Base-by-base conservation (phyloP, 2,797 vertebrate genomes). In the Tachyglossus aculeatus region DNA sequence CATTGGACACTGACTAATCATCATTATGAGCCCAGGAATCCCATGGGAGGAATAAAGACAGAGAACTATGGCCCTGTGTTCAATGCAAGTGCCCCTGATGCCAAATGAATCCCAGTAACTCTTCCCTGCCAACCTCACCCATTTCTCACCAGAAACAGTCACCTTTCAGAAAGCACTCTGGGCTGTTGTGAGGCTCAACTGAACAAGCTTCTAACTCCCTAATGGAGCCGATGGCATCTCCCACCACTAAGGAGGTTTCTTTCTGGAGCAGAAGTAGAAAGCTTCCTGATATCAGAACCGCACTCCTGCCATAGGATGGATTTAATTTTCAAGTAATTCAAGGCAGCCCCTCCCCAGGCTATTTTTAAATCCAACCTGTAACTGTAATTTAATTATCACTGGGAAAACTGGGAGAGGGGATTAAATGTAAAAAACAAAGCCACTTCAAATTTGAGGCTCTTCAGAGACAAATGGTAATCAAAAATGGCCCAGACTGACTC, bases 1-100 rank as follows among this genome's bases (percentile, higher is more conserved):
- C 33, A 29, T 74, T 24, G 79, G 92, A 93, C 91, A 90, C 86
- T 92, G 93, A 93, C 86, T 91, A 91, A 93, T 92, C 88, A 80
- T 90, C 83, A 76, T 83, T 86, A 88, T 91, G 90, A 93, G 81
- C 82, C 27, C 69, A 81, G 67, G 71, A 61, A 86, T 86, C 88
- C 80, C 81, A 68, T 65, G 73, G 84, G 86, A 78, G 86, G 85
- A 39, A 66, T 40, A 73, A 72, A 84, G 50, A 37, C 63, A 56
- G 76, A 58, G 47, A 84, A 74, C 68, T 81, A 76, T 56, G 59
- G 54, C 45, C 69, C 75, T 1, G 65, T 81, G 66, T 72, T 79
- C 82, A 74, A 75, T 71, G 72, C 83, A 90, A 72, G 67, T 32
- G 55, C 57, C 86, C 86, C 57, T n/a, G 61, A 40, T 6, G 47